Conservation (phyloP, 1,140 invertebrate genomes). For the Drosophila miranda region DNA sequence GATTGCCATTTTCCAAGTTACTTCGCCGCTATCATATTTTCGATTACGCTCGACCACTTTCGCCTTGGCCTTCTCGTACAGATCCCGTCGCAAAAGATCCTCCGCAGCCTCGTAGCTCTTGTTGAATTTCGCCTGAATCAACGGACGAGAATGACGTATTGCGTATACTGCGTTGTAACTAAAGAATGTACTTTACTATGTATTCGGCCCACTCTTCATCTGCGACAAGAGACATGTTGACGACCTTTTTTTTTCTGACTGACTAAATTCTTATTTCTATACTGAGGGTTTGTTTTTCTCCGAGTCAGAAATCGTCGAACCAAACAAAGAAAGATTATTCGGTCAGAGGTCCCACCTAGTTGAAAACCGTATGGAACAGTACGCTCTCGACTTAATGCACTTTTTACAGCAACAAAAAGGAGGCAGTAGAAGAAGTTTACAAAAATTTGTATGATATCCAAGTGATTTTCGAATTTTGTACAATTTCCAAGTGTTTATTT, state of each 20-base stretch:
- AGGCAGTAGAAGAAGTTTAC: not conserved
- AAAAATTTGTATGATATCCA: too few species aligned
- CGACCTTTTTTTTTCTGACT: not conserved
- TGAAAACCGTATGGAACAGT: constrained; percentile 11
- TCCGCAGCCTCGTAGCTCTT: constrained; percentile 67
- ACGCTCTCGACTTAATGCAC: not conserved
- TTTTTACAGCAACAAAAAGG: too few species aligned
- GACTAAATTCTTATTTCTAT: constrained; percentile 29
- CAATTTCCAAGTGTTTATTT: constrained; percentile 77
- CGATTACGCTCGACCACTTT: constrained; percentile 68
- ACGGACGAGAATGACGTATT: not conserved
- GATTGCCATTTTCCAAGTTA: constrained; percentile 74
- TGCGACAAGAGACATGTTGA: constrained; percentile 62
- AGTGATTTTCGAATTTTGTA: constrained; percentile 56
- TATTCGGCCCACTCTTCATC: constrained; percentile 73
- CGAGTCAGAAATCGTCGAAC: constrained; percentile 1
- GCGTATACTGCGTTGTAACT: constrained; percentile 19
- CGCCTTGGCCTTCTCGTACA: constrained; percentile 58
- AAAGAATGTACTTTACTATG: constrained; percentile 38
- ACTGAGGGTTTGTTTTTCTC: not conserved
- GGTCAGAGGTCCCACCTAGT: constrained; percentile 16
- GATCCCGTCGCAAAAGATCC: constrained; percentile 56
- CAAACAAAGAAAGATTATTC: constrained; percentile 31
- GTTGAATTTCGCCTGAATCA: constrained; percentile 58
- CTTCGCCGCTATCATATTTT: constrained; percentile 73